Percentiles rank a stretch among this genome's conserved stretches.
These are phyloP conservation scores for Cinara cedri DNA, from an alignment of 2,888 invertebrate genomes.

Conservation along the genomic window DNA sequence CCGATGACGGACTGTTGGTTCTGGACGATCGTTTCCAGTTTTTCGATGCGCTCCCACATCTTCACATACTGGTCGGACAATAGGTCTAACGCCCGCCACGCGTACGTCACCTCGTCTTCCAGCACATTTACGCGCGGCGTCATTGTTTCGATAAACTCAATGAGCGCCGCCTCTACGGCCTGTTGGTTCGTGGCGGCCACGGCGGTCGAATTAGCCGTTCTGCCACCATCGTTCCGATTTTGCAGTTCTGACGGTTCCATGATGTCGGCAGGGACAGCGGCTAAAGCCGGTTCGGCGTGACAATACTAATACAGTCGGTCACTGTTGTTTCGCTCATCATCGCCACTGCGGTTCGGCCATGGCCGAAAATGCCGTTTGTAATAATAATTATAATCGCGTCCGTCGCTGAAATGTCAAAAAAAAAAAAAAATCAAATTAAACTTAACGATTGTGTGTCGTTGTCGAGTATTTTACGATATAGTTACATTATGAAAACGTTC, in stretches of 20 bases:
- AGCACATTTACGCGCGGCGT: conserved; percentile 76
- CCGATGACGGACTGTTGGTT: conserved; percentile 91
- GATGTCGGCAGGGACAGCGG: not conserved
- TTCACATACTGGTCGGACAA: conserved; percentile 90
- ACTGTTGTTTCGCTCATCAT: not conserved
- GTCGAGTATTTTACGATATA: no score
- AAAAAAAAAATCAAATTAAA: not conserved
- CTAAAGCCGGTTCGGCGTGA: conserved; percentile 17
- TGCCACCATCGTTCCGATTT: conserved; percentile 32
- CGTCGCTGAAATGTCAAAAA: conserved; percentile 15
- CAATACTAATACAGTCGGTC: not conserved
- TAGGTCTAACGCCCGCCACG: conserved; percentile 89
- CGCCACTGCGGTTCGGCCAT: not conserved
- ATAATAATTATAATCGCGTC: not conserved
- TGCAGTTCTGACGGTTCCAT: conserved; percentile 39
- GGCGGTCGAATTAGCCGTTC: not conserved
- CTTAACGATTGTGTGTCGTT: no score
- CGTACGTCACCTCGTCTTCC: conserved; percentile 89
- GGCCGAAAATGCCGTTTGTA: not conserved
- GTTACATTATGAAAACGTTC: conserved; percentile 27
- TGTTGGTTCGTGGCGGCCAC: conserved; percentile 61
- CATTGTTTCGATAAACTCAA: conserved; percentile 89
- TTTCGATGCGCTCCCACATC: conserved; percentile 91
- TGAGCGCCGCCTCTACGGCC: conserved; percentile 68
- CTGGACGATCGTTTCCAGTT: conserved; percentile 82